Evolutionary conservation across 1,140 invertebrate species (phyloP), one percentile per base, ranked within the genome.

Genomic region (Augochlora pura): DNA sequence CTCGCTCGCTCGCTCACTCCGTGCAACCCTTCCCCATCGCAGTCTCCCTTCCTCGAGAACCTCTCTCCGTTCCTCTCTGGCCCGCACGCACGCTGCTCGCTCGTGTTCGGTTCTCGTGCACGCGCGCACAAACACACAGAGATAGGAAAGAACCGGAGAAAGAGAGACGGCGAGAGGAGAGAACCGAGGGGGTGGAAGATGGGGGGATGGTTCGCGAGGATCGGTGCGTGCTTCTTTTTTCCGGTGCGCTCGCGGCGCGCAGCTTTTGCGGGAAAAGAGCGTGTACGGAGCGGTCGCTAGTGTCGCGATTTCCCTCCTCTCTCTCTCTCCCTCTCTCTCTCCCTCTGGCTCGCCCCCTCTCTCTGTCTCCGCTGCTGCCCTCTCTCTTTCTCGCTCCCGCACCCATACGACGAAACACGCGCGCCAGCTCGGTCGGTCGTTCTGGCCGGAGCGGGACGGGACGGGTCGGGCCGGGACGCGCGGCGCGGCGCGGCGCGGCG

Each of bases 281-380:
- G 77, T 76, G 76, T 69, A 32, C 42, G 42, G 42, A 46, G 81
- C 82, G 72, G 84, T 86, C 84, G 84, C 84, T 86, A 86, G 84
- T 85, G 77, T 87, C 81, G 78, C 72, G 81, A 63, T 77, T 83
- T 87, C 71, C 65, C 73, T 66, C 71, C 82, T 75, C 59, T 59
- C 71, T 77, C 54, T 59, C 71, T 77, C 68, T 71, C 70, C 67
- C 66, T 69, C 60, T 75, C 80, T 83, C 80, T 67, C 81, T 78
- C 85, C 76, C 80, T 70, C 49, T 52, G 63, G 67, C 64, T 84
- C 80, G 80, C 75, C 52, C 38, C 80, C 80, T 57, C 72, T 57
- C 68, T 54, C 76, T 69, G 65, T 77, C 27, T 12, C 10, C 42
- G 32, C n/a, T n/a, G 32, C 32, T 1, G 4, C 32, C 14, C 42